A percentile compares a stretch with the other conserved stretches of the same genome.
These are phyloP conservation scores for Nebria brevicollis DNA, from an alignment of 2,888 invertebrate genomes.

Conservation along the genomic window DNA sequence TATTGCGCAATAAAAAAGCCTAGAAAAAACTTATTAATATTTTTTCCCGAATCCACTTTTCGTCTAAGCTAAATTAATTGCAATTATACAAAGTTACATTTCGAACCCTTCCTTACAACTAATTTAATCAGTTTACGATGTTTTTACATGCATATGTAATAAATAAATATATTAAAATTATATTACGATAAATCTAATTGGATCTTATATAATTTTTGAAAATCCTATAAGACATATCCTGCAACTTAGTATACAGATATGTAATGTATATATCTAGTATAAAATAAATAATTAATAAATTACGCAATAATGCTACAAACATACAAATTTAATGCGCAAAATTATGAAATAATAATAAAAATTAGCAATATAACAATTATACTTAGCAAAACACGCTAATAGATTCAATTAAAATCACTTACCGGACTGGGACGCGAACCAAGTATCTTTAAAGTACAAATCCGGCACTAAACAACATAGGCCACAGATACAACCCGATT, in stretches of 20 bases:
- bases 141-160: too few relatives aligned
- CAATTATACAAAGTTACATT: too few relatives aligned
- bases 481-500: constrained; percentile 15
- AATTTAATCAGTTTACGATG: too few relatives aligned
- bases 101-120: too few relatives aligned
- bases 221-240: background rate
- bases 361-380: background rate
- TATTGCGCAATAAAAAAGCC: too few relatives aligned
- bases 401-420: background rate
- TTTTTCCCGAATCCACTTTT: too few relatives aligned
- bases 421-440: constrained; percentile 27
- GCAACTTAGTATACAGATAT: constrained; percentile 9
- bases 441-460: constrained; percentile 14
- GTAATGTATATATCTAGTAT: background rate
- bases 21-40: too few relatives aligned
- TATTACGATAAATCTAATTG: too few relatives aligned
- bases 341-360: constrained; percentile 3
- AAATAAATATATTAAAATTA: too few relatives aligned
- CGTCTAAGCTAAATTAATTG: too few relatives aligned
- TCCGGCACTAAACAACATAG: constrained; percentile 4
- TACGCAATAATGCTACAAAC: background rate
- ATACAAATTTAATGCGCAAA: background rate
- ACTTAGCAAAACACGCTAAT: background rate
- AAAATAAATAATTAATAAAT: constrained; percentile 10
- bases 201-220: too few relatives aligned